Percentiles rank a stretch among this genome's conserved stretches.
phyloP scores from a whole-genome alignment of 2,888 invertebrate genomes.

The Orchestes rusci region DNA sequence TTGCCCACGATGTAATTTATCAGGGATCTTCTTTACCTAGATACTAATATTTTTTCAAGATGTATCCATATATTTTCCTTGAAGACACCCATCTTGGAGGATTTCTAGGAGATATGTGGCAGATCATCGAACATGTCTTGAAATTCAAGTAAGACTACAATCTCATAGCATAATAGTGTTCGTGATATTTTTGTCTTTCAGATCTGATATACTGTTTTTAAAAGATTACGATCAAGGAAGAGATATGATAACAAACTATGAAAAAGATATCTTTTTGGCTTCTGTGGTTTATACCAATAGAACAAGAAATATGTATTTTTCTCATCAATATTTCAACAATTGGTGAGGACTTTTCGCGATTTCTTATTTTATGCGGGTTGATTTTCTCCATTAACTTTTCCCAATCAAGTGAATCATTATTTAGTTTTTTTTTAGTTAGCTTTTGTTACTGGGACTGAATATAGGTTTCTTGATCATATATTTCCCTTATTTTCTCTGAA shows the following conservation, averaged over 20 bases:
- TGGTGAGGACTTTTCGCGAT: no score
- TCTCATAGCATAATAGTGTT: background rate
- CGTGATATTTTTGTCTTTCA: background rate
- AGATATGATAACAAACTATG: constrained; percentile 20
- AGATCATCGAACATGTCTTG: constrained; percentile 36
- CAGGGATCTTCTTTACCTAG: no score
- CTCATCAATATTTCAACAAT: constrained; percentile 39
- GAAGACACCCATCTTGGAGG: no score
- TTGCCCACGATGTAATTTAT: no score
- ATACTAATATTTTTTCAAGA: constrained; percentile 29
- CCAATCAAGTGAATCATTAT: background rate
- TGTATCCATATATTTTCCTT: constrained; percentile 41
- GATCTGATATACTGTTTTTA: background rate
- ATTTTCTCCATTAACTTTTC: constrained; percentile 2
- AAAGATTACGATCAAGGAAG: constrained; percentile 18
- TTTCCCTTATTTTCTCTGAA: no score
- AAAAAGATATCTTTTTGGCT: constrained; percentile 37
- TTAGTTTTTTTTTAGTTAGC: background rate
- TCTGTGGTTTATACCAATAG: constrained; percentile 33
- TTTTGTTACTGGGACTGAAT: background rate
- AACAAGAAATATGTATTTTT: constrained; percentile 32
- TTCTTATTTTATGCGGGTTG: no score
- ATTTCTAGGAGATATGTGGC: constrained; percentile 44
- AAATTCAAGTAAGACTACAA: constrained; percentile 38
- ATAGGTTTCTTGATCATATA: no score